phyloP scores from a whole-genome alignment of 2,797 vertebrate genomes.

The Pachyuromys duprasi region DNA sequence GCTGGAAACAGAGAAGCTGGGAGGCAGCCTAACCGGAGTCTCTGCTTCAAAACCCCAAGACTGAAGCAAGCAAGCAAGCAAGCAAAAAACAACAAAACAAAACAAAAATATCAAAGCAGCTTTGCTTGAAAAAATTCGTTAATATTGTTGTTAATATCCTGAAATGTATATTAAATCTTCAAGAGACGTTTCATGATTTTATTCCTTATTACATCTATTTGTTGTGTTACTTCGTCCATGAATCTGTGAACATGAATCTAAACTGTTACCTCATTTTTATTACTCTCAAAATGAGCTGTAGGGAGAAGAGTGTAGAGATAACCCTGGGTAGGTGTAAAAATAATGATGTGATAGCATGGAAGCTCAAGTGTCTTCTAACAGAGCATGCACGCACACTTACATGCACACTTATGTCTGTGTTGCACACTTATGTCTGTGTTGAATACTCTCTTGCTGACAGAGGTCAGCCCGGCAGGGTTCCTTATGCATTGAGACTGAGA shows the following conservation, averaged over 20 bases:
- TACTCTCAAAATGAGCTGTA: neutral
- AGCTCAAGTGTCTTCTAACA: neutral
- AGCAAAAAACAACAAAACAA: neutral
- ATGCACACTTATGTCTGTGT: fast-evolving
- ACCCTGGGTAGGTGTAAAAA: neutral
- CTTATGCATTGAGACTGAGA: neutral
- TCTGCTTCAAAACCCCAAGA: neutral
- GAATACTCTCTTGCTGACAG: neutral
- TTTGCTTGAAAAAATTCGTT: neutral
- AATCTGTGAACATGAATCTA: neutral
- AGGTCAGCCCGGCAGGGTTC: neutral
- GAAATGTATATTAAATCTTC: slow-evolving; percentile 16
- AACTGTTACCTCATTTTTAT: neutral
- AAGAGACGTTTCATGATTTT: neutral
- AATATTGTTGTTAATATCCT: slow-evolving; percentile 5
- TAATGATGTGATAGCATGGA: neutral
- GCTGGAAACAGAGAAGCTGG: neutral
- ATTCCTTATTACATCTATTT: slow-evolving; percentile 9
- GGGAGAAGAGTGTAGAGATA: slow-evolving; percentile 30
- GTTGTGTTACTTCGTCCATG: neutral
- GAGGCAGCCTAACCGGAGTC: neutral
- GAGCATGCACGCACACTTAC: neutral
- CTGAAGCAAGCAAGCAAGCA: too few species aligned
- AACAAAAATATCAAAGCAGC: neutral
- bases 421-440: neutral